Evolutionary conservation across 2,797 vertebrate genomes (phyloP), one percentile per base, ranked within the genome.

Genomic region (Enteromius thamalakanensis): DNA sequence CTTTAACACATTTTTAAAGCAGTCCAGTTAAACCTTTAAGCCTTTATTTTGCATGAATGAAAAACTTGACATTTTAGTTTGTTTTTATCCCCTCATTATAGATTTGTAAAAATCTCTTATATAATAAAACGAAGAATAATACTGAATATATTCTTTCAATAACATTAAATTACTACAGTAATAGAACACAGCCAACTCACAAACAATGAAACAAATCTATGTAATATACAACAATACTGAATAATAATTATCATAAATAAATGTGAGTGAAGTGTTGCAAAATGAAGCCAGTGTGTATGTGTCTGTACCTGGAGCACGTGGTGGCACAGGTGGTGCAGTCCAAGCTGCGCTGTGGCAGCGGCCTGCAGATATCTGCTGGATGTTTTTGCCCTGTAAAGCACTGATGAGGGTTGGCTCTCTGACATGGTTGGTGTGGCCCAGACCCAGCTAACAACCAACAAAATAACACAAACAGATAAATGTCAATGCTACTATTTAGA

Each of bases 271-370:
- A 69, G 21, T 4, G 9, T 51, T 51, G 51, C 51, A 53, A 11
- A 58, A 23, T 0, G 19, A 32, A 9, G 19, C 23, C 29, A 42
- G 17, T 17, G 21, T 62, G 37, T 32, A 1, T 15, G 45, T 62
- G 82, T 15, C 29, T 60, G 45, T 89, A 95, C 95, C 95, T 91
- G 94, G 94, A 90, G 91, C 91, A 88, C 93, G 94, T 55, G 91
- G 74, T 2, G 92, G 91, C 86, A 93, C 91, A 88, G 93, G 93
- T 0, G 93, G 94, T 26, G 95, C 93, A 62, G 94, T 95, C 95
- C 95, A 96, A 1, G 95, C 95, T 45, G 95, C 90, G 64, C 94
- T 96, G 89, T 96, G 95, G 86, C 95, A 95, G 82, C 95, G 95
- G 29, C 95, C 95, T 32, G 93, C 95, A 17, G 95, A 95, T 85